These are phyloP conservation scores for Neotoxoptera formosana DNA, from an alignment of 1,140 invertebrate genomes.

Conservation along the genomic window DNA sequence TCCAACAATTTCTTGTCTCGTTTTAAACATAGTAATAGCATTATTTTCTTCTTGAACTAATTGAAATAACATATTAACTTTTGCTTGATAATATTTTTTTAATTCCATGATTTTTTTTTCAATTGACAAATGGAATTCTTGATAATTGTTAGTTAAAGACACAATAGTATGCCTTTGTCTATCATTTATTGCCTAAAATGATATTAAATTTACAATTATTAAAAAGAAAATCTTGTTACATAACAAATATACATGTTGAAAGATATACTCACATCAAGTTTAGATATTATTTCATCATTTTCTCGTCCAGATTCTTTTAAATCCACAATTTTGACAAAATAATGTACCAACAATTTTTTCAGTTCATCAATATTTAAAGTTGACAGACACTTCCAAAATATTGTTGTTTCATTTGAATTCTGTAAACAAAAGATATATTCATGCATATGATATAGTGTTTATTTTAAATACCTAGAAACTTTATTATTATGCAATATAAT, in stretches of 20 bases:
- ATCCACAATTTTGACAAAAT: constrained; percentile 42
- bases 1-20: neutral
- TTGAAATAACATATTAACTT: constrained; percentile 24
- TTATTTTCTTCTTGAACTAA: constrained; percentile 44
- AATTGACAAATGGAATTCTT: constrained; percentile 44
- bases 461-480: neutral
- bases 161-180: constrained; percentile 25
- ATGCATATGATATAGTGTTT: neutral
- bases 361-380: constrained; percentile 13
- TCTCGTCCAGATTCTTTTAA: constrained; percentile 49
- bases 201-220: neutral
- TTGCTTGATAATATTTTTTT: constrained; percentile 45
- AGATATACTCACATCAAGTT: constrained; percentile 46
- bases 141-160: constrained; percentile 17
- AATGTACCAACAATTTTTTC: constrained; percentile 32
- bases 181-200: constrained; percentile 1
- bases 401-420: constrained; percentile 1
- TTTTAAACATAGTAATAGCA: constrained; percentile 20
- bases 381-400: constrained; percentile 15
- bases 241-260: neutral
- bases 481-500: neutral
- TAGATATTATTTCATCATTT: constrained; percentile 47
- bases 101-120: constrained; percentile 21
- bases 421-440: neutral
- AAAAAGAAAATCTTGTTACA: neutral